phyloP scores from a whole-genome alignment of 2,113 vertebrate genomes.

The Thamnaconus septentrionalis region DNA sequence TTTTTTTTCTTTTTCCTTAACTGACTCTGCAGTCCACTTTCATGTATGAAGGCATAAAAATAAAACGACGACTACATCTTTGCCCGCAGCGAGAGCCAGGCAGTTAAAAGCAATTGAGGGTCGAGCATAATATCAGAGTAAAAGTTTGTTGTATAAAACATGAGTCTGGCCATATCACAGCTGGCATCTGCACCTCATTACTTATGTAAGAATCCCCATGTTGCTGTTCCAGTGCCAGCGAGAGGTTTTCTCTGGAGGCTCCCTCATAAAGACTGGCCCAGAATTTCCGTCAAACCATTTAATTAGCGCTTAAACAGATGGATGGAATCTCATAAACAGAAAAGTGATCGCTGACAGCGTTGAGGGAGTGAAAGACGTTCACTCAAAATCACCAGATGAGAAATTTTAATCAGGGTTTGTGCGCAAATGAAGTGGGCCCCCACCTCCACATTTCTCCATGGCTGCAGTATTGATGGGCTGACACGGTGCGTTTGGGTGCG shows the following conservation, averaged over 20 bases:
- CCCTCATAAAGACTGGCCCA: slow-evolving; percentile 23
- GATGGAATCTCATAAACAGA: slow-evolving; percentile 35
- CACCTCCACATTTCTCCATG: slow-evolving; percentile 27
- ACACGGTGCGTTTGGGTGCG: slow-evolving; percentile 13
- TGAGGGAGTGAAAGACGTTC: slow-evolving; percentile 1
- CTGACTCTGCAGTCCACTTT: not conserved
- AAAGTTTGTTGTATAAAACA: slow-evolving; percentile 64
- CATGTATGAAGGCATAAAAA: slow-evolving; percentile 5
- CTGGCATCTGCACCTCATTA: slow-evolving; percentile 63
- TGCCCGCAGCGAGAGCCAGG: slow-evolving; percentile 3
- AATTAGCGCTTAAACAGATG: slow-evolving; percentile 58
- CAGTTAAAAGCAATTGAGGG: slow-evolving; percentile 1
- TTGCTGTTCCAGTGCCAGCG: slow-evolving; percentile 46
- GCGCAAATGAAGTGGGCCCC: slow-evolving; percentile 10
- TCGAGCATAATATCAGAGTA: slow-evolving; percentile 35
- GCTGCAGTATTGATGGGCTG: slow-evolving; percentile 58
- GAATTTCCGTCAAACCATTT: slow-evolving; percentile 42
- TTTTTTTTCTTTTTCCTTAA: not conserved
- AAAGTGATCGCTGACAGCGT: slow-evolving; percentile 6
- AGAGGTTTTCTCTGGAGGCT: slow-evolving; percentile 45
- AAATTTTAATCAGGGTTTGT: not conserved
- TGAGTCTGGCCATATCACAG: slow-evolving; percentile 58
- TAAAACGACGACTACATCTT: slow-evolving; percentile 17
- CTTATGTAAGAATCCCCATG: slow-evolving; percentile 61
- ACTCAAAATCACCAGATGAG: not conserved